Evolutionary conservation across 1,140 invertebrate genomes (phyloP), one percentile per base, ranked within the genome.

Genomic region (Sinonovacula constricta): DNA sequence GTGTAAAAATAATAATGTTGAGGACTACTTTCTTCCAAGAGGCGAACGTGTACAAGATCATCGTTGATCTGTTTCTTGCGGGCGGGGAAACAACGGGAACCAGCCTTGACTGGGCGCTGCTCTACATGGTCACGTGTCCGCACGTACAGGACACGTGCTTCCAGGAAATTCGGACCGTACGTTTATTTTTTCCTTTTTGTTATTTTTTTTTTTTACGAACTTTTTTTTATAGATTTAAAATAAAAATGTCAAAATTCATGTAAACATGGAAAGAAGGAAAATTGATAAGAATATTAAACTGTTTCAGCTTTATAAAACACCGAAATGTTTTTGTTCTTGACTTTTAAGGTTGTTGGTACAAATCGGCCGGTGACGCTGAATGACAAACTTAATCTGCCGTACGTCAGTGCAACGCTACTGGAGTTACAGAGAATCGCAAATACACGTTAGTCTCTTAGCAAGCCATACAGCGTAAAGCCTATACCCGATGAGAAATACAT

Each of bases 31-130:
- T n/a, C n/a, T n/a, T n/a, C n/a, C n/a, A 56, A 87, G 88, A 89
- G 56, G 45, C 84, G 22, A 81, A 87, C 51, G 76, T 90, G 57
- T 82, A 84, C 34, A 84, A 85, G 45, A 74, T 87, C 10, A 88
- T 88, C 10, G 79, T 83, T 10, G 97, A 98, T 91, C 91, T 98
- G 74, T 97, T 97, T 85, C 95, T 96, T 1, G 97, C 97, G 31
- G 96, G 96, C 0, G 93, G 95, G n/a, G 97, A 98, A 86, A 98
- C 97, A 0, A 96, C 96, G 0, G 91, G 96, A 30, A 94, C 95
- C 0, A 96, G 96, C 0, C 88, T 98, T 14, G 93, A 95, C 45
- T 99, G 97, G 97, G 95, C 96, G 80, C 89, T 98, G 14, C 91
- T 98, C 5, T 95, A 95, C 81, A 94, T 98, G 93, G 95, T 95